These are phyloP conservation scores for Ictalurus punctatus DNA, from an alignment of 2,113 vertebrate species.

Conservation along the genomic window DNA sequence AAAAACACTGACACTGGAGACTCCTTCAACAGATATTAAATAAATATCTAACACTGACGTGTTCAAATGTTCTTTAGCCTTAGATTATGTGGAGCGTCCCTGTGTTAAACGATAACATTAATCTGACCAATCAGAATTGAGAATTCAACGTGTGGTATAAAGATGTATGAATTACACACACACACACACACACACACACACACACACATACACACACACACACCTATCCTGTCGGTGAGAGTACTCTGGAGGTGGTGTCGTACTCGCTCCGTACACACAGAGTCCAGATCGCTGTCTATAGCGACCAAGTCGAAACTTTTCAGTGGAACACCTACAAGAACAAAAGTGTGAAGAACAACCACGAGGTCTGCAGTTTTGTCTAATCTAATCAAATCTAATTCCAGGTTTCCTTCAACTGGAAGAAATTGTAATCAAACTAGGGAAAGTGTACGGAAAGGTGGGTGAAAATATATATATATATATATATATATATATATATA, in stretches of 20 bases:
- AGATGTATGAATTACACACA: background rate
- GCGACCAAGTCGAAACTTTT: conserved; percentile 69
- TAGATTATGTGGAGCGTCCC: too few relatives aligned
- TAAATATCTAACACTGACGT: background rate
- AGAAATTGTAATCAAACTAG: too few relatives aligned
- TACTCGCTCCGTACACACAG: conserved; percentile 65
- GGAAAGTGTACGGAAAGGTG: too few relatives aligned
- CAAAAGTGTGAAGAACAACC: background rate
- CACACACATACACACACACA: background rate
- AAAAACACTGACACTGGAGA: background rate
- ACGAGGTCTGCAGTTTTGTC: background rate
- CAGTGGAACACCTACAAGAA: conserved; percentile 65
- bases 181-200: background rate
- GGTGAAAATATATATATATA: too few relatives aligned
- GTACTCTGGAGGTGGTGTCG: conserved; percentile 61
- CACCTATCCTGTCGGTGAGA: conserved; percentile 53
- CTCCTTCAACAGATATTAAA: background rate
- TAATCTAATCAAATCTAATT: background rate
- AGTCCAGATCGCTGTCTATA: conserved; percentile 76
- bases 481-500: too few relatives aligned
- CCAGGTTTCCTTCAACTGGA: background rate
- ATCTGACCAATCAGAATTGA: background rate
- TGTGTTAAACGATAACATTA: too few relatives aligned
- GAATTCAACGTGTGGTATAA: background rate
- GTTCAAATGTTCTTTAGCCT: too few relatives aligned